Percentiles rank a stretch among this genome's conserved stretches.
Evolutionary conservation across 2,888 invertebrate species (phyloP).

Genomic region (Blomia tropicalis): DNA sequence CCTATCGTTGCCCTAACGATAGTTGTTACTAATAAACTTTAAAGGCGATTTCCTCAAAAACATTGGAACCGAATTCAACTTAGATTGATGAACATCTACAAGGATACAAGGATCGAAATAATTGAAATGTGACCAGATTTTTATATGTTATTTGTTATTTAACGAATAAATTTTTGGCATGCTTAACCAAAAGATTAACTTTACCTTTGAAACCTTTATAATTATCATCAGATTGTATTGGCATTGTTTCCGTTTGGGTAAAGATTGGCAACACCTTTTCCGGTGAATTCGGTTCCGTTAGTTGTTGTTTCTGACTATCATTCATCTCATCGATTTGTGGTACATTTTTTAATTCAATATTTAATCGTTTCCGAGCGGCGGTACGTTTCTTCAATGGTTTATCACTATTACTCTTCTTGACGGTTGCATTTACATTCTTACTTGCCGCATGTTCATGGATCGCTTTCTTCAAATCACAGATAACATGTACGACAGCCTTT

Average conservation of each 20-base stretch:
- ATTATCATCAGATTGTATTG: too few relatives aligned
- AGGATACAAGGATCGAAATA: too few relatives aligned
- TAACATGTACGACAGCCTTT: conserved; percentile 31
- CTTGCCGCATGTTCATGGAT: conserved; percentile 14
- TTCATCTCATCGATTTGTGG: neutral
- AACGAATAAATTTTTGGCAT: neutral
- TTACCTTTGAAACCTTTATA: conserved; percentile 8
- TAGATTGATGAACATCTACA: too few relatives aligned
- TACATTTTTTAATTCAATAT: neutral
- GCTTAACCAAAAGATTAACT: neutral
- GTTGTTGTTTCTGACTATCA: neutral
- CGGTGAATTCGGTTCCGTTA: conserved; percentile 12
- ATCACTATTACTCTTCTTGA: neutral
- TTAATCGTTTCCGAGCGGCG: neutral
- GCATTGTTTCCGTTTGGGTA: neutral
- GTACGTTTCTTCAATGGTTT: conserved; percentile 4
- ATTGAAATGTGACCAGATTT: too few relatives aligned
- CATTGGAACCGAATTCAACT: too few relatives aligned
- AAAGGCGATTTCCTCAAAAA: too few relatives aligned
- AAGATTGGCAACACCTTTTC: conserved; percentile 20
- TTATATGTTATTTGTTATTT: too few relatives aligned
- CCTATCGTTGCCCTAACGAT: too few relatives aligned
- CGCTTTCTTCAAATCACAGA: conserved; percentile 26
- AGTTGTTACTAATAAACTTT: too few relatives aligned
- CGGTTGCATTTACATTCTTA: neutral